phyloP scores from a whole-genome alignment of 2,797 vertebrate genomes.

The Steatocranus sp. region DNA sequence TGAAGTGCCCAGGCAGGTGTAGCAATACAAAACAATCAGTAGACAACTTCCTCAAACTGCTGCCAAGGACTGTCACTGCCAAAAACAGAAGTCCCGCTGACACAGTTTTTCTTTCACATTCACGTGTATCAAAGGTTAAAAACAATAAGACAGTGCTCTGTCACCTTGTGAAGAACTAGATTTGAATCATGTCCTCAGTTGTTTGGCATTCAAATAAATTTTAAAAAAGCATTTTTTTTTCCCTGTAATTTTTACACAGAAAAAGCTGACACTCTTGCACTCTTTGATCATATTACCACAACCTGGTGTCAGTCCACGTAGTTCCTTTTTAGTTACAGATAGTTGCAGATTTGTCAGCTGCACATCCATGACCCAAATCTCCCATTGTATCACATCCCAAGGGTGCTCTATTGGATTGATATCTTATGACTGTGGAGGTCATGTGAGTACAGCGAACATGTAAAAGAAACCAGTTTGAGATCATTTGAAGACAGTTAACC shows the following conservation, averaged over 20 bases:
- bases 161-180: not conserved
- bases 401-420: not conserved
- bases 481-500: not conserved
- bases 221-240: not conserved
- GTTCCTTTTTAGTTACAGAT: not conserved
- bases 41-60: not conserved
- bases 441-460: not conserved
- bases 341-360: not conserved
- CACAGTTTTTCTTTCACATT: constrained; percentile 54
- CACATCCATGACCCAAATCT: not conserved
- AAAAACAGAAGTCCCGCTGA: constrained; percentile 11
- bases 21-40: not conserved
- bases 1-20: not conserved
- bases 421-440: not conserved
- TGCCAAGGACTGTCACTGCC: not conserved
- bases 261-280: not conserved
- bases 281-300: not conserved
- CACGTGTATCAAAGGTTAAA: not conserved
- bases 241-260: not conserved
- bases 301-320: not conserved
- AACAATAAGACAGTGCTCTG: not conserved
- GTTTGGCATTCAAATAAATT: not conserved
- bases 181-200: not conserved
- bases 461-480: not conserved
- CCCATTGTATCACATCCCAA: not conserved